phyloP scores from a whole-genome alignment of 2,797 vertebrate species.

The Setipinna tenuifilis region DNA sequence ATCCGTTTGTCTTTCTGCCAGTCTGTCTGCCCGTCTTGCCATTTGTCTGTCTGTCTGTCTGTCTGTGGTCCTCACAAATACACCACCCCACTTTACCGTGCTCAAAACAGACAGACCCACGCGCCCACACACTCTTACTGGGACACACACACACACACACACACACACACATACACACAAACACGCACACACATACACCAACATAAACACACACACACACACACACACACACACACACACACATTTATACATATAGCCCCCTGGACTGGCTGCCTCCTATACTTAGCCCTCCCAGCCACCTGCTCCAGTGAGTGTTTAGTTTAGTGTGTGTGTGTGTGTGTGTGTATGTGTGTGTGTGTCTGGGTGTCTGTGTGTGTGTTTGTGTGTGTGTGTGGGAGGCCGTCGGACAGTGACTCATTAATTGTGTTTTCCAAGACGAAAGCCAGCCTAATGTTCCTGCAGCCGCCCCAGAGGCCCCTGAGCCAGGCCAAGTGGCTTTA shows the following conservation, averaged over 20 bases:
- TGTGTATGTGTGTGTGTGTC: too few species aligned
- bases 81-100: too few species aligned
- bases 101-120: constrained; percentile 13
- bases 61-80: too few species aligned
- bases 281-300: constrained; percentile 12
- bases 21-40: too few species aligned
- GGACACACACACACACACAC: not conserved
- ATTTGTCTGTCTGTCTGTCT: too few species aligned
- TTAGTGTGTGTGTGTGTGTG: too few species aligned
- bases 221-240: not conserved
- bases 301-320: constrained; percentile 10
- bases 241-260: not conserved
- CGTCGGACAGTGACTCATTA: constrained; percentile 65
- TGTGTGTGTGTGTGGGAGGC: constrained; percentile 32
- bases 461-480: constrained; percentile 39
- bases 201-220: not conserved
- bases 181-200: not conserved
- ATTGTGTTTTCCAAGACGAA: constrained; percentile 49
- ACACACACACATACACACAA: not conserved
- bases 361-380: not conserved
- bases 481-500: constrained; percentile 35
- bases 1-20: too few species aligned
- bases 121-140: not conserved
- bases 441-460: constrained; percentile 53
- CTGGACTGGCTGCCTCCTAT: not conserved